Percentiles rank a stretch among this genome's conserved stretches.
Evolutionary conservation across 2,797 vertebrate species (phyloP).

Genomic region (Enteromius viviparus): DNA sequence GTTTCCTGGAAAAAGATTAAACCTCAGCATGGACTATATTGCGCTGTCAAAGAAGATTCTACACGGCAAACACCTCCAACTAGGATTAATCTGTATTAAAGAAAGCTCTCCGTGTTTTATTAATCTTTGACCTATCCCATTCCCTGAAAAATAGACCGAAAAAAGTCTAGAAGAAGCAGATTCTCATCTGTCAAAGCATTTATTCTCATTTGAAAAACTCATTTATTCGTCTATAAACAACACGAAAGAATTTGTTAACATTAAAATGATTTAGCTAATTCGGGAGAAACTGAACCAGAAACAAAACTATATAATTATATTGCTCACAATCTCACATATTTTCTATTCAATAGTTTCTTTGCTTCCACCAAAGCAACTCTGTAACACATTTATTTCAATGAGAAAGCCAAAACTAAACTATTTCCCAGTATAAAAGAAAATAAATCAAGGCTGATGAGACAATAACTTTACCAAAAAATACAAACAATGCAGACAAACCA

Average conservation of each 20-base stretch:
- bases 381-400: background rate
- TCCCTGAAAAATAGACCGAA: background rate
- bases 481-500: background rate
- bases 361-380: background rate
- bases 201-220: background rate
- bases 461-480: no score
- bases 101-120: conserved; percentile 1
- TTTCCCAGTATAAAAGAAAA: no score
- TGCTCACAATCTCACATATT: background rate
- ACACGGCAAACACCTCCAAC: background rate
- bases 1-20: conserved; percentile 41
- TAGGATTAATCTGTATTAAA: conserved; percentile 25
- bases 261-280: background rate
- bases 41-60: conserved; percentile 17
- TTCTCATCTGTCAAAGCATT: conserved; percentile 1
- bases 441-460: background rate
- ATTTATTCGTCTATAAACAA: background rate
- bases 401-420: background rate
- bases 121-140: background rate
- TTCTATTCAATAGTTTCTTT: background rate
- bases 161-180: background rate
- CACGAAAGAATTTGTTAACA: background rate
- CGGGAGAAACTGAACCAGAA: background rate
- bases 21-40: conserved; percentile 27
- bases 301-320: background rate